Evolutionary conservation across 2,888 invertebrate species (phyloP).

Genomic region (Drosophila robusta): DNA sequence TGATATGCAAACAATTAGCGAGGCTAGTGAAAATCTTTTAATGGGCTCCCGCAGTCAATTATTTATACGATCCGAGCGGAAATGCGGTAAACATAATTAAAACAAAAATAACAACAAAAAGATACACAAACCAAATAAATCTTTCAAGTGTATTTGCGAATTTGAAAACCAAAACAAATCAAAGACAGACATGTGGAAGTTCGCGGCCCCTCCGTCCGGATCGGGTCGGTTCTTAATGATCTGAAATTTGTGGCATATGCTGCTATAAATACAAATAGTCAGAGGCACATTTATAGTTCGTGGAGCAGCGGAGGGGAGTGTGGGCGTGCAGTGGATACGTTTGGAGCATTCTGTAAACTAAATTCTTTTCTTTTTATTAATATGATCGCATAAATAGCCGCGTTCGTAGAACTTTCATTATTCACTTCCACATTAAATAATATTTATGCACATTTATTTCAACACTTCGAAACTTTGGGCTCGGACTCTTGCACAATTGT

Average conservation of each 20-base stretch:
- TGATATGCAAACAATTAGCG: slow-evolving; percentile 35
- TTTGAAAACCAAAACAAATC: slow-evolving; percentile 28
- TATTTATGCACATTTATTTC: slow-evolving; percentile 58
- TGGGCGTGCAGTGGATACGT: not conserved
- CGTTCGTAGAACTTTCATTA: slow-evolving; percentile 6
- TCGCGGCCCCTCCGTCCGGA: slow-evolving; percentile 1
- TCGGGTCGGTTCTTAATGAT: slow-evolving; percentile 6
- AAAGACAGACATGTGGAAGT: slow-evolving; percentile 9
- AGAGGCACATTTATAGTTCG: slow-evolving; percentile 39
- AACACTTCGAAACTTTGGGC: slow-evolving; percentile 32
- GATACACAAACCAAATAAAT: slow-evolving; percentile 47
- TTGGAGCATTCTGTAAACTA: not conserved
- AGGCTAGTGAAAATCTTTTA: slow-evolving; percentile 28
- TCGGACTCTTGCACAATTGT: slow-evolving; percentile 49
- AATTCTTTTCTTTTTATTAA: slow-evolving; percentile 1
- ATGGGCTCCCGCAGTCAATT: slow-evolving; percentile 33
- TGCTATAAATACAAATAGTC: slow-evolving; percentile 46
- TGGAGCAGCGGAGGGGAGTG: not conserved
- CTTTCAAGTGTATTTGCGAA: slow-evolving; percentile 49
- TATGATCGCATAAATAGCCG: no score
- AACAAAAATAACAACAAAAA: not conserved
- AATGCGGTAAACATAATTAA: slow-evolving; percentile 23
- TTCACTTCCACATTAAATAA: slow-evolving; percentile 2
- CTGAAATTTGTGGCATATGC: slow-evolving; percentile 43
- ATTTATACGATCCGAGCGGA: slow-evolving; percentile 34